Percentiles rank a stretch among this genome's conserved stretches.
phyloP scores from a whole-genome alignment of 1,140 invertebrate species.

The Bombus fervidus region DNA sequence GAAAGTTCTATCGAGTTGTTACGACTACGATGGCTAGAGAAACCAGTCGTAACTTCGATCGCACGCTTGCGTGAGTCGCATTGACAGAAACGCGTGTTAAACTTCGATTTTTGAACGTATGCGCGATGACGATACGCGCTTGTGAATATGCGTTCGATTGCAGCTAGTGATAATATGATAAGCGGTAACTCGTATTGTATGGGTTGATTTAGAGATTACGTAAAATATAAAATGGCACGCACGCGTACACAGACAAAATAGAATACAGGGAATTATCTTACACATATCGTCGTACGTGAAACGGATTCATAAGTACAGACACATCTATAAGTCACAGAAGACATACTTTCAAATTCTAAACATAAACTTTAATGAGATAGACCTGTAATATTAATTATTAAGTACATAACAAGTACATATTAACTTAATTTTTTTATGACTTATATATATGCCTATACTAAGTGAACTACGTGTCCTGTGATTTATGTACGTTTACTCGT shows the following conservation, averaged over 20 bases:
- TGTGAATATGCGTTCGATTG: not conserved
- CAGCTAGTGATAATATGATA: not conserved
- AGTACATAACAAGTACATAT: too few relatives aligned
- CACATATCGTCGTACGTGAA: not conserved
- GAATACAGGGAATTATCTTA: not conserved
- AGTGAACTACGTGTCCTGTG: too few relatives aligned
- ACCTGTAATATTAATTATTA: too few relatives aligned
- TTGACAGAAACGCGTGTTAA: not conserved
- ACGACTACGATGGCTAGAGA: not conserved
- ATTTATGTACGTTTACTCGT: too few relatives aligned
- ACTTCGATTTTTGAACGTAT: not conserved
- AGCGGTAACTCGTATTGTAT: not conserved
- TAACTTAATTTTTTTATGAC: too few relatives aligned
- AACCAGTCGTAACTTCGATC: not conserved
- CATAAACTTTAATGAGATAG: too few relatives aligned
- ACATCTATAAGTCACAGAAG: too few relatives aligned
- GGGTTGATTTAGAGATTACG: not conserved
- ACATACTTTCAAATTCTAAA: too few relatives aligned
- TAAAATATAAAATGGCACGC: not conserved
- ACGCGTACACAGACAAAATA: not conserved
- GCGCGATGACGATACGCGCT: not conserved
- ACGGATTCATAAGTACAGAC: not conserved
- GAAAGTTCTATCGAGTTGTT: slow-evolving; percentile 10
- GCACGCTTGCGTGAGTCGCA: not conserved
- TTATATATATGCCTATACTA: too few relatives aligned